Conservation (phyloP, 2,888 invertebrate genomes). For the Mantis religiosa region DNA sequence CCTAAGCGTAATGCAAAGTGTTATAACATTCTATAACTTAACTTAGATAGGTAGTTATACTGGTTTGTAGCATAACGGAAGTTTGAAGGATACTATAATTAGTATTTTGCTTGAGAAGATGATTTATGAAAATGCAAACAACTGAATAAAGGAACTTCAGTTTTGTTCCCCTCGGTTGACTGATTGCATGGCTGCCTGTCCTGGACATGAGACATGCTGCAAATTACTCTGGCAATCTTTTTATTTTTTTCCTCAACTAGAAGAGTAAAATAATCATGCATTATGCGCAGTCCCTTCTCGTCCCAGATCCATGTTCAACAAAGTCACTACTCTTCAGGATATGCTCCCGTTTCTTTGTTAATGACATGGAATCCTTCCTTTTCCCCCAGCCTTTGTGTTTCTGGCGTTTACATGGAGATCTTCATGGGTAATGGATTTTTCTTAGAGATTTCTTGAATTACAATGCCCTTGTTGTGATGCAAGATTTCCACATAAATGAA, state of each 20-base stretch:
- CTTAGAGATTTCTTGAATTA: not conserved
- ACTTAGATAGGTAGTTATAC: too few species aligned
- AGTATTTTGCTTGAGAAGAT: not conserved
- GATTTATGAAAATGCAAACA: not conserved
- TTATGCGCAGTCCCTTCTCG: not conserved
- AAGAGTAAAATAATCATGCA: not conserved
- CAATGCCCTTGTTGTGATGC: not conserved
- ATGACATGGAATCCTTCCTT: not conserved
- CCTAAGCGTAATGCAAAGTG: too few species aligned
- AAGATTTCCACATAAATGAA: not conserved
- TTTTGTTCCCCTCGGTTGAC: not conserved
- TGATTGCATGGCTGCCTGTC: not conserved
- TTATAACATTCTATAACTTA: too few species aligned
- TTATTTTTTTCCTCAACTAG: not conserved
- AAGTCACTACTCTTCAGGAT: not conserved
- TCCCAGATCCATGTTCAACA: not conserved
- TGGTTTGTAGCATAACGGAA: too few species aligned
- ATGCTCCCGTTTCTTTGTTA: not conserved
- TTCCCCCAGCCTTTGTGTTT: not conserved
- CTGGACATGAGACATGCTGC: not conserved
- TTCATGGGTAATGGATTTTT: not conserved
- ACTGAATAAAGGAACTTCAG: not conserved
- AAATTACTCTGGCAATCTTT: not conserved
- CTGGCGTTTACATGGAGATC: not conserved
- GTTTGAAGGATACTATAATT: not conserved